Evolutionary conservation across 2,888 invertebrate species (phyloP).

Genomic region (Dicyrtoma fusca): DNA sequence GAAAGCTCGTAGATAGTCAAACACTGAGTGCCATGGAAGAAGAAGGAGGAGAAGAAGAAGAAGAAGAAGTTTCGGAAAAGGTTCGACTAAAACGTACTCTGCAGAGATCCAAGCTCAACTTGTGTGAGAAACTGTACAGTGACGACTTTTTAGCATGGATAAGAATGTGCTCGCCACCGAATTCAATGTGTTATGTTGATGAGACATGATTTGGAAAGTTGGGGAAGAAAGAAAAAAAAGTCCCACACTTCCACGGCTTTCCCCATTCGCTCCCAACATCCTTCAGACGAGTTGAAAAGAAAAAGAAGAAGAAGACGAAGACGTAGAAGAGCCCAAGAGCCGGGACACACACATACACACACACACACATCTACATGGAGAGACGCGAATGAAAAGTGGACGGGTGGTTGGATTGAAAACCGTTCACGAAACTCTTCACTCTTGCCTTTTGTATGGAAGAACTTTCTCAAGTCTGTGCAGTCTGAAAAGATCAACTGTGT

Average conservation of each 20-base stretch:
- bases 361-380: too few relatives aligned
- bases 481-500: constrained; percentile 21
- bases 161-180: constrained; percentile 35
- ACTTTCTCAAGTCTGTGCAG: constrained; percentile 10
- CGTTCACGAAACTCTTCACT: constrained; percentile 18
- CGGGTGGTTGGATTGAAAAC: constrained; percentile 14
- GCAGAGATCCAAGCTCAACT: constrained; percentile 7
- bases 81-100: background rate
- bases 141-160: constrained; percentile 26
- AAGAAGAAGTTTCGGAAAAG: background rate
- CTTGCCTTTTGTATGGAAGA: background rate
- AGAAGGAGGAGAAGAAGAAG: background rate
- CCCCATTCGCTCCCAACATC: constrained; percentile 7
- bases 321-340: background rate
- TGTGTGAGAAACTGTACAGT: background rate
- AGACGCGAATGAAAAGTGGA: constrained; percentile 23
- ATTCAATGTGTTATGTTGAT: constrained; percentile 40
- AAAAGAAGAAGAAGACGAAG: background rate
- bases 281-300: constrained; percentile 30
- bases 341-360: too few relatives aligned
- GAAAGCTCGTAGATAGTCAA: too few relatives aligned
- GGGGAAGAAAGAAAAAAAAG: constrained; percentile 9
- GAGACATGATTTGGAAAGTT: constrained; percentile 32
- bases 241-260: constrained; percentile 30
- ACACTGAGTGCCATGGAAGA: background rate